These are phyloP conservation scores for Lasius fuliginosus DNA, from an alignment of 2,888 invertebrate species.

Conservation along the genomic window DNA sequence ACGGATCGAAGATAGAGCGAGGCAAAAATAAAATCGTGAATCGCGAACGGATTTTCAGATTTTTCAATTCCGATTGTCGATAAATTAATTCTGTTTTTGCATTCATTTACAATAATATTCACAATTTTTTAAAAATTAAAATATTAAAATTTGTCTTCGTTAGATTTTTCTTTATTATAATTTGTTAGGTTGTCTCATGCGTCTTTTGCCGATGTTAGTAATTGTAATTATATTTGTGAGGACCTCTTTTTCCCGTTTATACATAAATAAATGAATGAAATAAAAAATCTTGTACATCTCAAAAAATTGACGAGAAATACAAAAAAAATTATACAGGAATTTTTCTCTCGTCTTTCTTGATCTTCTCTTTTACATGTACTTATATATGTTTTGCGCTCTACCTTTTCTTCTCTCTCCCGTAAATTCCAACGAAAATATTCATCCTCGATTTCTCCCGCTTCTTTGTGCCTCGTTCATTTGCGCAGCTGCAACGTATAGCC, in stretches of 20 bases:
- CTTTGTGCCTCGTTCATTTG: conserved; percentile 64
- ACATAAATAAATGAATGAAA: too few relatives aligned
- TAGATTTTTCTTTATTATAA: too few relatives aligned
- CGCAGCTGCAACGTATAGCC: conserved; percentile 65
- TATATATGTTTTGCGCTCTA: conserved; percentile 11
- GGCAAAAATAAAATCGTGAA: not conserved
- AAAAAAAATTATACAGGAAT: not conserved
- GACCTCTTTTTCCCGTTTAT: too few relatives aligned
- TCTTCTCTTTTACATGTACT: conserved; percentile 35
- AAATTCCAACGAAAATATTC: conserved; percentile 68
- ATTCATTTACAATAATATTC: not conserved
- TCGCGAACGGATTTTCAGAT: not conserved
- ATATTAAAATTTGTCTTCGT: too few relatives aligned
- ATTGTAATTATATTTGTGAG: too few relatives aligned
- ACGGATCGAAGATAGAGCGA: conserved; percentile 12
- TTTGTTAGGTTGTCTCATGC: too few relatives aligned
- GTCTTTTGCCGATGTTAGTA: too few relatives aligned
- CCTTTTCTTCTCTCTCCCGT: conserved; percentile 27
- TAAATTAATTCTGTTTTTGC: not conserved
- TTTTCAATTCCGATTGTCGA: not conserved
- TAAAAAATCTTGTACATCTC: too few relatives aligned
- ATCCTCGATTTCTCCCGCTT: conserved; percentile 68
- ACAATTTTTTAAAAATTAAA: not conserved
- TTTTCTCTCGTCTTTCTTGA: not conserved
- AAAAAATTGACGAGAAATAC: conserved; percentile 11